A percentile compares a stretch with the other conserved stretches of the same genome.
These are phyloP conservation scores for Sorex maritimensis DNA, from an alignment of 2,797 vertebrate species.

Conservation along the genomic window DNA sequence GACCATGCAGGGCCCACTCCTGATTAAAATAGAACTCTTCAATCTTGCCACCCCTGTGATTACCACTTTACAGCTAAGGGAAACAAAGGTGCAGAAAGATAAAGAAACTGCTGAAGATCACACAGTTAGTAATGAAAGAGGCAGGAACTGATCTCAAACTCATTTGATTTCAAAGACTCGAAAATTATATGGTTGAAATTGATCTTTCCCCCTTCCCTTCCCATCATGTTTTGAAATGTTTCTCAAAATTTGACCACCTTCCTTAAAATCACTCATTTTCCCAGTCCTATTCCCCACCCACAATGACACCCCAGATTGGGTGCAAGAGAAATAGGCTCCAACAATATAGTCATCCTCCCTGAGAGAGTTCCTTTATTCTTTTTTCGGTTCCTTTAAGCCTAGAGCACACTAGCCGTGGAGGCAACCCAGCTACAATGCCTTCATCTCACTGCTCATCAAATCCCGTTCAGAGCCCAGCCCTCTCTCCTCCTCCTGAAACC, in stretches of 20 bases:
- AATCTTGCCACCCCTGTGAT: not conserved
- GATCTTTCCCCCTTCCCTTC: not conserved
- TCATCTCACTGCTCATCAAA: conserved; percentile 66
- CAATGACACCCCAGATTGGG: not conserved
- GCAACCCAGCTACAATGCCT: conserved; percentile 51
- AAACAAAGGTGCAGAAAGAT: not conserved
- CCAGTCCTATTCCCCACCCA: not conserved
- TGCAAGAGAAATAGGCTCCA: conserved; percentile 24
- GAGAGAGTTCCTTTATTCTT: conserved; percentile 9
- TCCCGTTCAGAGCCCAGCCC: conserved; percentile 51
- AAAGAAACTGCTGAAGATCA: not conserved
- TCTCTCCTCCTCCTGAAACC: not conserved
- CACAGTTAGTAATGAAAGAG: conserved; percentile 9
- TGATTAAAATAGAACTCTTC: not conserved
- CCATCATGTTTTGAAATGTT: not conserved
- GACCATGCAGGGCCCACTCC: too few species aligned
- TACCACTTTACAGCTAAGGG: not conserved
- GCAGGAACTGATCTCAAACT: conserved; percentile 25
- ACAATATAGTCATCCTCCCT: not conserved
- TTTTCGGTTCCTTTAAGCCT: not conserved
- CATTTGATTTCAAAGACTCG: conserved; percentile 32
- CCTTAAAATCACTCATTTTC: conserved; percentile 13
- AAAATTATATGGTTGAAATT: conserved; percentile 1
- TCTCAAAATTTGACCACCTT: not conserved
- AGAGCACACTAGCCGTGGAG: conserved; percentile 47